phyloP scores from a whole-genome alignment of 2,113 vertebrate genomes.

The Chlamydotis undulata region DNA sequence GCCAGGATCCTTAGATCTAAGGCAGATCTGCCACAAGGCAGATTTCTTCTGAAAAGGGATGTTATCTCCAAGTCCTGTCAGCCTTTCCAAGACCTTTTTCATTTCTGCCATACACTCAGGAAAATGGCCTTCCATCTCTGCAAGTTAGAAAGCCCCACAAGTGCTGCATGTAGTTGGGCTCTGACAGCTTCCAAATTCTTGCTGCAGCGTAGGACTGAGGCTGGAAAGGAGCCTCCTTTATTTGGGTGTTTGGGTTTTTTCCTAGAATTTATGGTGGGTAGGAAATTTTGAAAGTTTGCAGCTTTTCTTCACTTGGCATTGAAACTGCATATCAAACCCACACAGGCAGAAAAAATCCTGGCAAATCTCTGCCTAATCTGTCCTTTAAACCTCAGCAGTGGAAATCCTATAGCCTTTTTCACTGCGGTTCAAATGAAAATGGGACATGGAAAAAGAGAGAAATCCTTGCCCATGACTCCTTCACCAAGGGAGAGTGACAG shows the following conservation, averaged over 20 bases:
- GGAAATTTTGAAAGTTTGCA: neutral
- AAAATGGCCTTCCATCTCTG: neutral
- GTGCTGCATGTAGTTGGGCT: neutral
- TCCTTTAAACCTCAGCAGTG: neutral
- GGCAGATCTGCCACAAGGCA: neutral
- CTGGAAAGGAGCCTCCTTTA: neutral
- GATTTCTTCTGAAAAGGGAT: neutral
- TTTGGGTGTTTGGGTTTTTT: neutral
- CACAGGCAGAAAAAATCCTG: neutral
- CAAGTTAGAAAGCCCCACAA: neutral
- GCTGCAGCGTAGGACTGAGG: neutral
- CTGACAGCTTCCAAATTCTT: neutral
- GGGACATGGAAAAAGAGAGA: neutral
- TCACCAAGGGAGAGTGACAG: neutral
- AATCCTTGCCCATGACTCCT: neutral
- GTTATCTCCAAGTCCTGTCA: neutral
- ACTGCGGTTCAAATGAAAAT: neutral
- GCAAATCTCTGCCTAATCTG: neutral
- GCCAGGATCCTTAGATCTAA: neutral
- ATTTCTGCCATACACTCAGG: neutral
- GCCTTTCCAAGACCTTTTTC: neutral
- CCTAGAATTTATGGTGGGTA: neutral
- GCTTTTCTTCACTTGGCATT: neutral
- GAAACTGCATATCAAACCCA: neutral
- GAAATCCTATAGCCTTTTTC: neutral